Evolutionary conservation across 2,113 vertebrate species (phyloP).

Genomic region (Mobula birostris): DNA sequence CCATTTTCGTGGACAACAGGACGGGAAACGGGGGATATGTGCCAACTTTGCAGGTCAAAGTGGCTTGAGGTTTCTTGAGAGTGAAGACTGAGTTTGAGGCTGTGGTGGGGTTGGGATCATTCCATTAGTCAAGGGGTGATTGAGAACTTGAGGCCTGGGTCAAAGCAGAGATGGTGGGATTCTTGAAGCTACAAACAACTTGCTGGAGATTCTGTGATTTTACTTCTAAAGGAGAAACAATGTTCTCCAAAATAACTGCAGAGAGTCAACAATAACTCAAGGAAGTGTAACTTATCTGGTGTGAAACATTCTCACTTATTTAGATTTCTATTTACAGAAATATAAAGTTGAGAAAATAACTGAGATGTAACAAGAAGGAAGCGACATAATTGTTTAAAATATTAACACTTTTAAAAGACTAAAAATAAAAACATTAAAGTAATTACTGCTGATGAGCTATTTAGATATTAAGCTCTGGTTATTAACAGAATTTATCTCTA

Average conservation of each 20-base stretch:
- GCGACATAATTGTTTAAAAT: neutral
- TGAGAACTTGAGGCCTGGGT: no score
- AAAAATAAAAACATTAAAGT: neutral
- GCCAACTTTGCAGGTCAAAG: no score
- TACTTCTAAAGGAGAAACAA: slow-evolving; percentile 12
- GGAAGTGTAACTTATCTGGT: neutral
- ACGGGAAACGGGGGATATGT: no score
- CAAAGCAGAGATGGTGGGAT: no score
- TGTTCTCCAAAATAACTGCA: neutral
- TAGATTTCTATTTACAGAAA: slow-evolving; percentile 9
- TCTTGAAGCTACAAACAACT: no score
- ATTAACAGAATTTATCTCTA: neutral
- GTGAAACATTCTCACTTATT: slow-evolving; percentile 6
- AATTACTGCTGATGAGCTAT: neutral
- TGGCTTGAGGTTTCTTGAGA: no score
- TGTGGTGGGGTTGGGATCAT: no score
- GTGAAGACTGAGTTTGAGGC: no score
- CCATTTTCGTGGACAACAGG: no score
- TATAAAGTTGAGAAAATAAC: neutral
- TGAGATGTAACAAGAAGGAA: neutral
- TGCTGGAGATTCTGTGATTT: neutral
- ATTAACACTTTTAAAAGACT: neutral
- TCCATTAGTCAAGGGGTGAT: no score
- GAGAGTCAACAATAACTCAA: neutral
- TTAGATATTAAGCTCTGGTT: neutral